These are phyloP conservation scores for Ornithoptera alexandrae DNA, from an alignment of 2,888 invertebrate species.

Conservation along the genomic window DNA sequence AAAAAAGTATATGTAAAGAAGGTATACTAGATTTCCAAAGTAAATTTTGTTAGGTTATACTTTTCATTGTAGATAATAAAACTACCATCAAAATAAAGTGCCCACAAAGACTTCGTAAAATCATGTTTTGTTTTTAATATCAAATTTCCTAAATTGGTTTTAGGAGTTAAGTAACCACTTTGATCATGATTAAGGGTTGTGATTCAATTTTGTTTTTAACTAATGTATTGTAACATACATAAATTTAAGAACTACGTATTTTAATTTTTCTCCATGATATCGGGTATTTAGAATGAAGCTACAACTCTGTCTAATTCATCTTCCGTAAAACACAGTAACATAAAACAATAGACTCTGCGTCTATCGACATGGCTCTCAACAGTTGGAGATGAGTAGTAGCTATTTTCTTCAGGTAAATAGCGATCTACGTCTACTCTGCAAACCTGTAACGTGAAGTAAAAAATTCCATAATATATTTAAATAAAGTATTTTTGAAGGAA, in stretches of 20 bases:
- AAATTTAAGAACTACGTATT: neutral
- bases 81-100: no score
- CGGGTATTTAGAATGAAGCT: conserved; percentile 50
- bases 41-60: no score
- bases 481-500: no score
- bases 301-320: conserved; percentile 67
- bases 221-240: neutral
- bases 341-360: conserved; percentile 64
- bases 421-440: conserved; percentile 58
- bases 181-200: neutral
- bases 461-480: neutral
- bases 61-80: no score
- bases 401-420: conserved; percentile 60
- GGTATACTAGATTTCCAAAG: no score
- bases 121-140: no score
- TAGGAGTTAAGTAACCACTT: no score
- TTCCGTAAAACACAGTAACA: conserved; percentile 68
- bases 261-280: neutral
- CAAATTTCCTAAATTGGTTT: no score
- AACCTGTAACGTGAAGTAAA: conserved; percentile 41
- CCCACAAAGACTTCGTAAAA: no score
- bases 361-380: conserved; percentile 55
- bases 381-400: conserved; percentile 48
- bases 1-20: no score
- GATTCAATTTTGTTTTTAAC: neutral